phyloP scores from a whole-genome alignment of 2,888 invertebrate genomes.

The Nymphalis polychloros region DNA sequence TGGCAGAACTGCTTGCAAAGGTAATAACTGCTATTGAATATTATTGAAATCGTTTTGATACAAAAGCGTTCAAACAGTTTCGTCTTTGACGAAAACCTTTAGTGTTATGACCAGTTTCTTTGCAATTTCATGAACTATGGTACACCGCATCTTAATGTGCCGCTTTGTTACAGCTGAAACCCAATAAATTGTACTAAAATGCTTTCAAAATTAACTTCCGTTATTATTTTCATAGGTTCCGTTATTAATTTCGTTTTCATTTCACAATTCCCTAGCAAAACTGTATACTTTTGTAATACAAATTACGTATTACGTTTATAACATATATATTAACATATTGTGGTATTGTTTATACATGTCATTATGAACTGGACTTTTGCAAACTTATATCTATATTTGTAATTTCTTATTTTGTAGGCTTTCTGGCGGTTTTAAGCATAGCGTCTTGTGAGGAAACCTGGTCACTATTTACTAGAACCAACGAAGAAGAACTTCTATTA shows the following conservation, averaged over 20 bases:
- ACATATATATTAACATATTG: no score
- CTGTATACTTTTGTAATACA: no score
- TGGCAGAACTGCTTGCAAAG: no score
- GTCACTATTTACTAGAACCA: constrained; percentile 84
- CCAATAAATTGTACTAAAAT: constrained; percentile 1
- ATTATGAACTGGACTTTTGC: no score
- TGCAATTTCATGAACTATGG: background rate
- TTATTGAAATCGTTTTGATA: background rate
- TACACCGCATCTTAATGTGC: background rate
- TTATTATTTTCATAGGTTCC: background rate
- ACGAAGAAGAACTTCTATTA: constrained; percentile 84
- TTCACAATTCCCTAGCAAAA: background rate
- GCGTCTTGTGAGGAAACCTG: constrained; percentile 89
- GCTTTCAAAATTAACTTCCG: background rate
- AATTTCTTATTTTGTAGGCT: constrained; percentile 73
- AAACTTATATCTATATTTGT: no score
- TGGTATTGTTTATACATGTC: no score
- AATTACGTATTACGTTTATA: no score
- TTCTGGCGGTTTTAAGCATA: constrained; percentile 86
- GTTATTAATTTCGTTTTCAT: background rate
- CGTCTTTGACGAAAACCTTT: background rate
- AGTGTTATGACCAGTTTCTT: background rate
- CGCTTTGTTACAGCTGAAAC: background rate
- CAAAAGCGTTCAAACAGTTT: background rate
- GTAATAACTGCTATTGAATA: no score